Conservation (phyloP, 2,888 invertebrate genomes). For the Conus canariensis region DNA sequence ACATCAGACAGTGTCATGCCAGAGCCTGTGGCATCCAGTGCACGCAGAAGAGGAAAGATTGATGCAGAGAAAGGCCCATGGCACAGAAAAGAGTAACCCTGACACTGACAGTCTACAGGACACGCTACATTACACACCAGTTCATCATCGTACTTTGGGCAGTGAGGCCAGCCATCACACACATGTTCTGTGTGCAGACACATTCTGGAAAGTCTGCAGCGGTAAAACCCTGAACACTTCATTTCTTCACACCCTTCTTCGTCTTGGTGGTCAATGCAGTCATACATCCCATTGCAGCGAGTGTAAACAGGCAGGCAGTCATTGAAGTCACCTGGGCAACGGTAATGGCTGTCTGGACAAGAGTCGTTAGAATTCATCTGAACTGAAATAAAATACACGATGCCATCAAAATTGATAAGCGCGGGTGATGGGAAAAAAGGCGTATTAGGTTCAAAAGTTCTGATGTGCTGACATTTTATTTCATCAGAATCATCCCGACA, state of each 20-base stretch:
- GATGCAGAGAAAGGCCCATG: not conserved
- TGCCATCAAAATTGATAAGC: not conserved
- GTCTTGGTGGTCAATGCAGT: not conserved
- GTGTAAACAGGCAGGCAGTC: slow-evolving; percentile 11
- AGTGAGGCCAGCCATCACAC: slow-evolving; percentile 3
- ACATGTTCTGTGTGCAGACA: not conserved
- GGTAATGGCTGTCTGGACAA: not conserved
- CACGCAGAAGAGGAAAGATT: not conserved
- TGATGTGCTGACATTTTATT: not conserved
- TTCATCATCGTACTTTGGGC: not conserved
- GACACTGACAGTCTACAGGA: not conserved
- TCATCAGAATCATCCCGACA: not conserved
- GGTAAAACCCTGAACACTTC: not conserved
- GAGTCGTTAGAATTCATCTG: not conserved
- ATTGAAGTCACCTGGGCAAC: not conserved
- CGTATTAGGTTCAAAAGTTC: not conserved
- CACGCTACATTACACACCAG: not conserved
- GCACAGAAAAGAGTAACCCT: not conserved
- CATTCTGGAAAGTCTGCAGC: not conserved
- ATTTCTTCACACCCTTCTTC: not conserved
- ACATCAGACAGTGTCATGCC: not conserved
- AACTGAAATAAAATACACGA: not conserved
- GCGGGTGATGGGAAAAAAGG: not conserved
- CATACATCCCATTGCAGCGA: not conserved
- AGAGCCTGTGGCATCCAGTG: not conserved